Conservation (phyloP, 2,113 vertebrate genomes). For the Rhabdomys dilectus region DNA sequence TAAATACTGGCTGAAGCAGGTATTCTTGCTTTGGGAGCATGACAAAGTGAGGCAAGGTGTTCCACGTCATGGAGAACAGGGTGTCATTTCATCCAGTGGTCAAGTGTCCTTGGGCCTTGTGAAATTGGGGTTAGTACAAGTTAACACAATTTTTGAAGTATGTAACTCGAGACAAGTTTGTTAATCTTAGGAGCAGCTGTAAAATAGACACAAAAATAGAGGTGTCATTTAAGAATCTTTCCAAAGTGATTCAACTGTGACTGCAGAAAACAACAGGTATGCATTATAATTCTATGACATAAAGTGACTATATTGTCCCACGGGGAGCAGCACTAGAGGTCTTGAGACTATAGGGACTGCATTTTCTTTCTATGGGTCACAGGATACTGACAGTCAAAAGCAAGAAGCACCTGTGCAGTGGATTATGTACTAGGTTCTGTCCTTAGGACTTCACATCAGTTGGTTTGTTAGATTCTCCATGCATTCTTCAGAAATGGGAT, state of each 20-base stretch:
- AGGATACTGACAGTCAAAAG: not conserved
- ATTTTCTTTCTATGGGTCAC: not conserved
- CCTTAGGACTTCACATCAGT: not conserved
- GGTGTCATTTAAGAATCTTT: not conserved
- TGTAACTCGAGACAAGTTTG: not conserved
- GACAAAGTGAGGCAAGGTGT: not conserved
- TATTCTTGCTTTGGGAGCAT: not conserved
- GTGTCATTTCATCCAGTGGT: not conserved
- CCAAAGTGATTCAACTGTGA: not conserved
- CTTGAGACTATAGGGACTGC: not conserved
- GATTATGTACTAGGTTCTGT: not conserved
- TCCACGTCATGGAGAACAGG: not conserved
- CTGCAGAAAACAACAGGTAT: not conserved
- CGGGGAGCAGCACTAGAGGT: not conserved
- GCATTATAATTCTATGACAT: not conserved
- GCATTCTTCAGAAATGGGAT: not conserved
- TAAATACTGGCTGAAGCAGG: not conserved
- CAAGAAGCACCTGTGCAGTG: not conserved
- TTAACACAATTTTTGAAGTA: slow-evolving; percentile 26
- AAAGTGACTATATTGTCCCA: not conserved
- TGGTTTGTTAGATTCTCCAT: not conserved
- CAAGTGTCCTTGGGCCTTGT: not conserved
- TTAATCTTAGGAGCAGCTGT: not conserved
- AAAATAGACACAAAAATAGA: not conserved
- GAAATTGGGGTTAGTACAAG: not conserved